Evolutionary conservation across 2,888 invertebrate species (phyloP).

Genomic region (Cheilosia pagana): DNA sequence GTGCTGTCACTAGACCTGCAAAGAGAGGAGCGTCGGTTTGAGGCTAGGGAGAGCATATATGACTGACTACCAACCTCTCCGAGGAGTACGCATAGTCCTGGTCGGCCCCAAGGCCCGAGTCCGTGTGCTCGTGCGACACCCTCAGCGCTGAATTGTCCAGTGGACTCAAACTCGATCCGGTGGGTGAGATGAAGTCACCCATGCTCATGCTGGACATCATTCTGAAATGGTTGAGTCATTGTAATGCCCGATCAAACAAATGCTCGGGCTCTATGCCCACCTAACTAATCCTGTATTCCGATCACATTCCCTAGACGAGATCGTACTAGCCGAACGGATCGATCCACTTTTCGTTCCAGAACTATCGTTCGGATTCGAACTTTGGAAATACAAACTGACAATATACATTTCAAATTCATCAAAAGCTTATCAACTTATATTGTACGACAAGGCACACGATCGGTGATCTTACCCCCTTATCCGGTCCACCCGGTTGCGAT

Average conservation of each 20-base stretch:
- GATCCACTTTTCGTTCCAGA: slow-evolving; percentile 84
- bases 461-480: slow-evolving; percentile 82
- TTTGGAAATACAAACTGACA: slow-evolving; percentile 83
- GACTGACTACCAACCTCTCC: slow-evolving; percentile 84
- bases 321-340: slow-evolving; percentile 86
- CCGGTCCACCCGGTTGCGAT: slow-evolving; percentile 83
- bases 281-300: slow-evolving; percentile 84
- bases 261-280: slow-evolving; percentile 77
- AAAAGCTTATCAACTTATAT: slow-evolving; percentile 67
- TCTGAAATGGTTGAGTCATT: slow-evolving; percentile 76
- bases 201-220: slow-evolving; percentile 84
- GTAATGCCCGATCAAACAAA: slow-evolving; percentile 2
- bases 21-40: slow-evolving; percentile 72
- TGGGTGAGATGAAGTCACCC: slow-evolving; percentile 83
- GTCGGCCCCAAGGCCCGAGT: slow-evolving; percentile 90
- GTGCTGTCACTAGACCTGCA: slow-evolving; percentile 86
- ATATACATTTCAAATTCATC: slow-evolving; percentile 71
- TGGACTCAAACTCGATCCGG: slow-evolving; percentile 83
- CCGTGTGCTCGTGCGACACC: slow-evolving; percentile 90
- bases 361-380: slow-evolving; percentile 82
- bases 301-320: slow-evolving; percentile 85
- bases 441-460: slow-evolving; percentile 52
- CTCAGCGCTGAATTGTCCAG: slow-evolving; percentile 84
- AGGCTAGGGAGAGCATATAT: background rate
- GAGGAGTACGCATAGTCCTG: slow-evolving; percentile 90